These are phyloP conservation scores for Ctenomys sociabilis DNA, from an alignment of 2,113 vertebrate genomes.

Conservation along the genomic window DNA sequence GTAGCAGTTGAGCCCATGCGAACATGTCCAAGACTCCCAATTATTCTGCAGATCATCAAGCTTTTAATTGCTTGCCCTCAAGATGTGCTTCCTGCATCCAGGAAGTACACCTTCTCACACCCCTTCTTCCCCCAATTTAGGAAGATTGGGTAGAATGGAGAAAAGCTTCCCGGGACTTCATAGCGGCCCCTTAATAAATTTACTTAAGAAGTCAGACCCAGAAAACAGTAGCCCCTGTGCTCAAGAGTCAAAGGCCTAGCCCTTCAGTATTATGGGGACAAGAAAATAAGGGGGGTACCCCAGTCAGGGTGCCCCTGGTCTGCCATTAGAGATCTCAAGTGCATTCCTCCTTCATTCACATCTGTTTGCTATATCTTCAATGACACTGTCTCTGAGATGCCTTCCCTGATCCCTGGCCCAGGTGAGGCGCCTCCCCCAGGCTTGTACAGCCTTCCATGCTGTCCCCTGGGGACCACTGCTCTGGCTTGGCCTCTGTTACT, in stretches of 20 bases:
- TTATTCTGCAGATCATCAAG: not conserved
- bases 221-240: not conserved
- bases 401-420: not conserved
- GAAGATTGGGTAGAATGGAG: not conserved
- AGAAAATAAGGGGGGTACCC: not conserved
- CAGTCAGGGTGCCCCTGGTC: not conserved
- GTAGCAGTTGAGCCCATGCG: not conserved
- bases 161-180: not conserved
- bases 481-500: not conserved
- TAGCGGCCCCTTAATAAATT: not conserved
- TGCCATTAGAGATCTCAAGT: not conserved
- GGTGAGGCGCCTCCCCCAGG: not conserved
- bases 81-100: not conserved
- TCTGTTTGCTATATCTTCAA: not conserved
- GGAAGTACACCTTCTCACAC: not conserved
- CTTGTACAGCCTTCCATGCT: not conserved
- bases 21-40: not conserved
- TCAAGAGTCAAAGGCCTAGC: not conserved
- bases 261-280: not conserved
- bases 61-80: not conserved
- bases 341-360: slow-evolving; percentile 2
- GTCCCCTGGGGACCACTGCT: not conserved
- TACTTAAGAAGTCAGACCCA: not conserved
- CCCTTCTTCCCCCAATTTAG: not conserved
- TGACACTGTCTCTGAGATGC: not conserved